phyloP scores from a whole-genome alignment of 2,797 vertebrate genomes.

The Parauchenoglanis ngamensis region DNA sequence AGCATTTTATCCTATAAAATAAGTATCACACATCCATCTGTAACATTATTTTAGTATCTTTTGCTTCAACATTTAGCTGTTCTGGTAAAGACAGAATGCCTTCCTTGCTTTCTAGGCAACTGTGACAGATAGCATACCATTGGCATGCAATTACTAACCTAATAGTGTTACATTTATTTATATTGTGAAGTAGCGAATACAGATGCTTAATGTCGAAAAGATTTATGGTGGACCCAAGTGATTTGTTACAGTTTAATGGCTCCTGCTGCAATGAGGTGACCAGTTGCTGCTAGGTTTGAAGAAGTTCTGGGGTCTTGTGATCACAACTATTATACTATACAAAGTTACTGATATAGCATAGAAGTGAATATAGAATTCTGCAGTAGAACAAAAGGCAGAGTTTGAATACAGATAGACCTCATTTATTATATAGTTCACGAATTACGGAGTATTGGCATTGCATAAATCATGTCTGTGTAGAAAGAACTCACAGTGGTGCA shows the following conservation, averaged over 20 bases:
- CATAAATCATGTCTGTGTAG: conserved; percentile 7
- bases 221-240: not conserved
- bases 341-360: not conserved
- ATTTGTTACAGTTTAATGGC: not conserved
- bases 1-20: not conserved
- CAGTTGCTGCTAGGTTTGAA: not conserved
- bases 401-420: not conserved
- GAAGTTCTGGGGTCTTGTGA: not conserved
- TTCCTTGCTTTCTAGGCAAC: not conserved
- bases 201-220: not conserved
- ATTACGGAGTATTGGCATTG: not conserved
- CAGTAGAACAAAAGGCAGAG: not conserved
- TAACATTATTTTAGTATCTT: not conserved
- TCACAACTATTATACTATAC: not conserved
- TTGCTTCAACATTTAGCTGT: not conserved
- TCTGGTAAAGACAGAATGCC: not conserved
- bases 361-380: not conserved
- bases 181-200: not conserved
- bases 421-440: not conserved
- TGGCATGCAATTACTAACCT: not conserved
- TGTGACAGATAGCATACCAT: not conserved
- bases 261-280: not conserved
- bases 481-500: not conserved
- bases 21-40: not conserved
- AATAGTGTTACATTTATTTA: conserved; percentile 5